These are phyloP conservation scores for Liolophura sinensis DNA, from an alignment of 1,140 invertebrate species.

Conservation along the genomic window DNA sequence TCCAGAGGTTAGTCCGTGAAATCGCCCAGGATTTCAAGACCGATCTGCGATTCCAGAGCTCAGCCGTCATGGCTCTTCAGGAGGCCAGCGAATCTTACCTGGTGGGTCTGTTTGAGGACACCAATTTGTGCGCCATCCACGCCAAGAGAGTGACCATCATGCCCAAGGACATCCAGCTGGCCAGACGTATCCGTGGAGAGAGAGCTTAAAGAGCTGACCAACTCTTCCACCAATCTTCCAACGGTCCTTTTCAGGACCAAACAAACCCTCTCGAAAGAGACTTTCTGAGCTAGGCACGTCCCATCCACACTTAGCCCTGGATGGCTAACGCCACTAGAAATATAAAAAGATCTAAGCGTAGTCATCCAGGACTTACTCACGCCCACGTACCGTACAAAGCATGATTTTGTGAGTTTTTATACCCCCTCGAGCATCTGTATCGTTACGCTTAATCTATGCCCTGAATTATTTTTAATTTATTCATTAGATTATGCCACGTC, in stretches of 20 bases:
- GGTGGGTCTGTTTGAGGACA: conserved; percentile 89
- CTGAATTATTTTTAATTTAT: too few species aligned
- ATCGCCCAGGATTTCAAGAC: conserved; percentile 76
- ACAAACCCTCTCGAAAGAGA: conserved; percentile 4
- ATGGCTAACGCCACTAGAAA: too few species aligned
- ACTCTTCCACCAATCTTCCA: background rate
- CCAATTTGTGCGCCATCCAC: conserved; percentile 85
- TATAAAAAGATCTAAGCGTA: too few species aligned
- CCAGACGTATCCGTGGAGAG: conserved; percentile 44
- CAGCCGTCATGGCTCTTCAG: conserved; percentile 63
- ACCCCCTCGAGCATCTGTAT: too few species aligned
- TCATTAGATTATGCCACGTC: too few species aligned
- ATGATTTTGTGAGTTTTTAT: too few species aligned
- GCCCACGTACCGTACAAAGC: too few species aligned
- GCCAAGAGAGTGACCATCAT: conserved; percentile 93
- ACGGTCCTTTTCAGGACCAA: conserved; percentile 23
- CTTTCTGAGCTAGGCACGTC: background rate
- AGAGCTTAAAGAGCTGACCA: conserved; percentile 19
- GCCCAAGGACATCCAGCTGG: conserved; percentile 87
- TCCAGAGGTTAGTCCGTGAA: conserved; percentile 81
- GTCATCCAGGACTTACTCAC: too few species aligned
- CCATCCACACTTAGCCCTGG: too few species aligned
- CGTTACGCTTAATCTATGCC: too few species aligned
- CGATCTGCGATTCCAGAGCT: conserved; percentile 62
- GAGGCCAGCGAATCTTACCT: conserved; percentile 87